Evolutionary conservation across 2,113 vertebrate species (phyloP).

Genomic region (Crotalus tigris): DNA sequence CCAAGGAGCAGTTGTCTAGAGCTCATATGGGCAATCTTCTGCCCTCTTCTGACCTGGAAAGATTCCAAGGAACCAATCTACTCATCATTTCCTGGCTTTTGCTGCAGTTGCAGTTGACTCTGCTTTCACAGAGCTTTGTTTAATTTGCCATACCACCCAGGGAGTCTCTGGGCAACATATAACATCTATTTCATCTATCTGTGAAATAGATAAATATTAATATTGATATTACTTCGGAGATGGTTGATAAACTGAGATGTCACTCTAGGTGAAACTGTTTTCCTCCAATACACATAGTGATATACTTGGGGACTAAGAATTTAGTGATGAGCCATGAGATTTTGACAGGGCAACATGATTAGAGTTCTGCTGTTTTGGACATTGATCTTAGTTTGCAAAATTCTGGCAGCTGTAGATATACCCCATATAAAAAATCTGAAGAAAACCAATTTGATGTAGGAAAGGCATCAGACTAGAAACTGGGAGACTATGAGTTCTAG

Average conservation of each 20-base stretch:
- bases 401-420: background rate
- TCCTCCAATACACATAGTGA: background rate
- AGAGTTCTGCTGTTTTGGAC: background rate
- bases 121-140: background rate
- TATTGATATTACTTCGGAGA: background rate
- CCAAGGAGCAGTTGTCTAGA: background rate
- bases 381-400: background rate
- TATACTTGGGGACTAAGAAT: background rate
- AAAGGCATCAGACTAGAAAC: background rate
- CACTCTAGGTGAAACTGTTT: background rate
- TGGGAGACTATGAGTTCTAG: background rate
- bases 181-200: background rate
- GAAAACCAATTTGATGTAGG: background rate
- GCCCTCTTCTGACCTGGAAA: background rate
- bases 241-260: background rate
- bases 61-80: background rate
- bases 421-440: background rate
- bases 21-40: background rate
- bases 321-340: background rate
- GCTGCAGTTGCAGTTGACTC: background rate
- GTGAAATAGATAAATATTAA: background rate
- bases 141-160: background rate
- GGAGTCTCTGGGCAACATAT: background rate
- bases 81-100: background rate
- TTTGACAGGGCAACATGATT: background rate